These are phyloP conservation scores for Tachuris rubrigastra DNA, from an alignment of 2,113 vertebrate species.

Conservation along the genomic window DNA sequence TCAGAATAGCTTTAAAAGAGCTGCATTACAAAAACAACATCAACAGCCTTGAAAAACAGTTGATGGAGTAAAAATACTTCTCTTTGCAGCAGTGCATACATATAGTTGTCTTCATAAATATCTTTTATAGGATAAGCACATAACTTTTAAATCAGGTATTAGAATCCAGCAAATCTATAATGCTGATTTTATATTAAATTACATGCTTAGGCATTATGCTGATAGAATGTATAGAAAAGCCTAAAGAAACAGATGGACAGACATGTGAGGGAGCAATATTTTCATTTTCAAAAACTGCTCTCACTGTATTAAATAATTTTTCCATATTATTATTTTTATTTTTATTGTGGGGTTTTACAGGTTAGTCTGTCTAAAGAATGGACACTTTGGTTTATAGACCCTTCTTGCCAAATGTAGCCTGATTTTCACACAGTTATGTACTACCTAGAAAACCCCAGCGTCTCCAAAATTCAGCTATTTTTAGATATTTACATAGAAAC, in stretches of 20 bases:
- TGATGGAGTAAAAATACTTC: neutral
- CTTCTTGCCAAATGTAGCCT: neutral
- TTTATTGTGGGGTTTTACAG: neutral
- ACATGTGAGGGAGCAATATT: neutral
- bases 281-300: neutral
- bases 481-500: neutral
- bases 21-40: neutral
- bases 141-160: neutral
- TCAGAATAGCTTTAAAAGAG: constrained; percentile 11
- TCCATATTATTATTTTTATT: neutral
- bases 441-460: neutral
- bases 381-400: neutral
- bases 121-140: neutral
- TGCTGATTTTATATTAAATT: neutral
- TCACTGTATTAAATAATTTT: neutral
- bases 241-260: neutral
- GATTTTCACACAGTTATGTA: neutral
- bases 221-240: neutral
- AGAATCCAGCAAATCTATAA: neutral
- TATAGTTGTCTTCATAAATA: neutral
- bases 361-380: neutral
- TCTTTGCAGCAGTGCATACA: neutral
- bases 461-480: neutral
- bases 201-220: neutral
- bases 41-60: neutral